Percentiles rank a stretch among this genome's conserved stretches.
These are phyloP conservation scores for Saimiri boliviensis DNA, from an alignment of 2,113 vertebrate genomes.

Conservation along the genomic window DNA sequence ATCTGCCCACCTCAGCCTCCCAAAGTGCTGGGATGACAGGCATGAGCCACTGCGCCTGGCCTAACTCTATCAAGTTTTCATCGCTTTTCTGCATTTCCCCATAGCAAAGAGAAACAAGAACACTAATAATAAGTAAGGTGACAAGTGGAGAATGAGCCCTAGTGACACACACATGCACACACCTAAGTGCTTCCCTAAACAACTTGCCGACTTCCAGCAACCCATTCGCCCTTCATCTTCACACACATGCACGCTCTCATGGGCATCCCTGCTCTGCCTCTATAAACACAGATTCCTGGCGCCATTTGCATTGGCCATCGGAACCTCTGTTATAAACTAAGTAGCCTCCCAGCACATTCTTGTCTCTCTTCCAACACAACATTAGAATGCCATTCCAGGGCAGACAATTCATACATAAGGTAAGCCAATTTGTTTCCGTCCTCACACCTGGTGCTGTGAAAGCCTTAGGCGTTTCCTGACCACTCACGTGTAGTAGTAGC, in stretches of 20 bases:
- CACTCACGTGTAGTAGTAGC: background rate
- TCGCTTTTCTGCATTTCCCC: background rate
- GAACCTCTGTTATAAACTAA: background rate
- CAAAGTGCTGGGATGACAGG: no score
- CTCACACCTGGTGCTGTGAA: background rate
- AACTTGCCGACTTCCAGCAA: background rate
- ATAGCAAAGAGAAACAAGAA: background rate
- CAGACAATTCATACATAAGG: background rate
- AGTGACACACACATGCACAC: background rate
- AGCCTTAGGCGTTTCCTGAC: background rate
- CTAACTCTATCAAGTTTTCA: background rate
- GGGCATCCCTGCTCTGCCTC: no score
- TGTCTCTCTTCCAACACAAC: background rate
- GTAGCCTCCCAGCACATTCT: background rate
- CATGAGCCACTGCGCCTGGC: no score
- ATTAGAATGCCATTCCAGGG: background rate
- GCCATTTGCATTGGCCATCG: no score
- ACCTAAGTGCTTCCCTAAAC: background rate
- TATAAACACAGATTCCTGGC: background rate
- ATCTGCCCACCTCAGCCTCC: no score
- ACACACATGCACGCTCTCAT: accelerated
- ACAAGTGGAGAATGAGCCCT: background rate
- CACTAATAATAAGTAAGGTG: background rate
- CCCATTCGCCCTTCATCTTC: no score
- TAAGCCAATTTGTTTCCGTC: background rate